These are phyloP conservation scores for Idaea dimidiata DNA, from an alignment of 2,888 invertebrate species.

Conservation along the genomic window DNA sequence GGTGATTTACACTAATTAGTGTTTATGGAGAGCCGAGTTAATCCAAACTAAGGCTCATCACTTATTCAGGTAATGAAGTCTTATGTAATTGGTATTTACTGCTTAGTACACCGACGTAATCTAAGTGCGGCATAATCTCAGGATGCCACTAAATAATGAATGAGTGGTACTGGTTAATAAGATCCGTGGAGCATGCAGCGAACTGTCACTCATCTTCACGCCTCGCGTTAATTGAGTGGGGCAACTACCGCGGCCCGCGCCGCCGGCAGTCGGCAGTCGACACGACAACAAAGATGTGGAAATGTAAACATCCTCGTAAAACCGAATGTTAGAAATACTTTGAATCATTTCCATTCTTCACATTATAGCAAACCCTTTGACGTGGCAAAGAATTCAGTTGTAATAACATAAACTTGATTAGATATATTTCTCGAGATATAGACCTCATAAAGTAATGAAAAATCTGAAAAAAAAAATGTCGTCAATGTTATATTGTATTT, in stretches of 20 bases:
- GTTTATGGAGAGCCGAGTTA: constrained; percentile 6
- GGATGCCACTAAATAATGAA: constrained; percentile 46
- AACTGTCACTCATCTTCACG: constrained; percentile 49
- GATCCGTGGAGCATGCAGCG: constrained; percentile 38
- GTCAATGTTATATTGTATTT: too few relatives aligned
- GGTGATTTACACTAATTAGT: constrained; percentile 2
- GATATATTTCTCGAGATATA: not conserved
- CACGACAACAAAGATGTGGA: constrained; percentile 32
- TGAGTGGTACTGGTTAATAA: constrained; percentile 37
- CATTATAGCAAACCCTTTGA: not conserved
- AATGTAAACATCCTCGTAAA: constrained; percentile 47
- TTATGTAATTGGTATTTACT: constrained; percentile 19
- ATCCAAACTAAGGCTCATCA: constrained; percentile 15
- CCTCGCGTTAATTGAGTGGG: constrained; percentile 50
- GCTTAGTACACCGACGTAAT: constrained; percentile 10
- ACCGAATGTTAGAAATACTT: constrained; percentile 25
- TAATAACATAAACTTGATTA: not conserved
- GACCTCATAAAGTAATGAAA: not conserved
- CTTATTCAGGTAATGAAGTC: constrained; percentile 27
- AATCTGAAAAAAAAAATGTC: not conserved
- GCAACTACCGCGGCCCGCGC: constrained; percentile 34
- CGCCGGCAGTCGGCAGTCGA: constrained; percentile 30
- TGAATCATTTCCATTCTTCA: not conserved
- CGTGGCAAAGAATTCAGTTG: not conserved
- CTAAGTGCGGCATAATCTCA: constrained; percentile 23